Evolutionary conservation across 2,797 vertebrate species (phyloP).

Genomic region (Artibeus lituratus): DNA sequence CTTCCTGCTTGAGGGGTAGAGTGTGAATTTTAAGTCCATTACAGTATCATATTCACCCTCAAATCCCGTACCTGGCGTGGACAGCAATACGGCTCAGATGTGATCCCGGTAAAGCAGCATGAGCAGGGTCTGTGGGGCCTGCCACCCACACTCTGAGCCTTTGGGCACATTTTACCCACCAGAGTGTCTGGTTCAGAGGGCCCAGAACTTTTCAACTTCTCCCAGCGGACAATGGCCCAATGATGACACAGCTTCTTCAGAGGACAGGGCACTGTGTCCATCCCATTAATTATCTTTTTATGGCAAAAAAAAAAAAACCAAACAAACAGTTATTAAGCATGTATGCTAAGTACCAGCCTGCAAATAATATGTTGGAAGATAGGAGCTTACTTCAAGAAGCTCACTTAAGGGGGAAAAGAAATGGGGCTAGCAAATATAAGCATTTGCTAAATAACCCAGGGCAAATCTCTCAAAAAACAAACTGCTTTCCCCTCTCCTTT

Average conservation of each 20-base stretch:
- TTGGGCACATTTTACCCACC: neutral
- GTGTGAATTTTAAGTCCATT: conserved; percentile 17
- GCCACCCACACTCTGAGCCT: neutral
- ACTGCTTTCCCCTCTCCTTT: neutral
- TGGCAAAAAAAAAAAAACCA: no score
- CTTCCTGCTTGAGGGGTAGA: neutral
- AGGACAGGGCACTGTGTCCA: neutral
- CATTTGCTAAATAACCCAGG: neutral
- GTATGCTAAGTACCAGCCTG: conserved; percentile 2
- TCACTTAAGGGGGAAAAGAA: neutral
- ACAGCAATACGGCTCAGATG: neutral
- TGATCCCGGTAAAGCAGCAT: neutral
- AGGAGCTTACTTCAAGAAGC: neutral
- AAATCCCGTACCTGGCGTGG: neutral
- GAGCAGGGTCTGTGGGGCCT: neutral
- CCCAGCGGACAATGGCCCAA: neutral
- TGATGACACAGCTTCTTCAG: conserved; percentile 30
- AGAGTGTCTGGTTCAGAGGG: neutral
- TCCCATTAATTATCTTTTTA: conserved; percentile 45
- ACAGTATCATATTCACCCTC: neutral
- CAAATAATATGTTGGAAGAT: conserved; percentile 32
- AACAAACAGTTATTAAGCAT: conserved; percentile 16
- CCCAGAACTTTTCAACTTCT: neutral
- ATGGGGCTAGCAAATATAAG: neutral
- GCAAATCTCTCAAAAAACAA: neutral